phyloP scores from a whole-genome alignment of 1,140 invertebrate species.

The Formica selysi region DNA sequence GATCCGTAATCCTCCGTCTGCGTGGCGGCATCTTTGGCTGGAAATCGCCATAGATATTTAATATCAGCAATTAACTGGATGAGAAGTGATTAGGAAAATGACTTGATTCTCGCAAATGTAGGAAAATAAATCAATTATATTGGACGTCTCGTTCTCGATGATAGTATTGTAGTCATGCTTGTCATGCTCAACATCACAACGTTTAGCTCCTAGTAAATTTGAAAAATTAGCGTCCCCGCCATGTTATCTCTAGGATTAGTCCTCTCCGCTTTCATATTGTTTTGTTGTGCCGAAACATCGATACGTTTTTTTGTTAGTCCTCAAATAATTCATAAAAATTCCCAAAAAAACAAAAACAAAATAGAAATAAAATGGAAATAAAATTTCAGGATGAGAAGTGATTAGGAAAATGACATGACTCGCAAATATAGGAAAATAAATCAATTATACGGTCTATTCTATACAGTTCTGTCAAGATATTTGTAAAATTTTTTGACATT shows the following conservation, averaged over 20 bases:
- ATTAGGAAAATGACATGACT: not conserved
- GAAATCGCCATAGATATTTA: not conserved
- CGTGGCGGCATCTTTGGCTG: conserved; percentile 84
- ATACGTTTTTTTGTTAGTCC: no score
- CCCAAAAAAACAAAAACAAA: no score
- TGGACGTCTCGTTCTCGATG: no score
- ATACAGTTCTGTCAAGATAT: not conserved
- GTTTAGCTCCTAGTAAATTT: no score
- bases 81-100: not conserved
- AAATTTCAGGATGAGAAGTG: not conserved
- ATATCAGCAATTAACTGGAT: not conserved
- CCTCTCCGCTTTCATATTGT: no score
- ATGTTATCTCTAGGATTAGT: no score
- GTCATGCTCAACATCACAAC: no score
- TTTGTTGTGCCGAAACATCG: no score
- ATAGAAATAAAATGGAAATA: no score
- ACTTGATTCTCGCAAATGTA: not conserved
- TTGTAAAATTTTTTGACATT: not conserved
- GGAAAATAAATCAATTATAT: not conserved
- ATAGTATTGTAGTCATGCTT: no score
- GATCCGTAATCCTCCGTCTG: conserved; percentile 82
- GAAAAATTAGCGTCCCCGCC: no score
- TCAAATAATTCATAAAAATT: no score
- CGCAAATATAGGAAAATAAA: not conserved
- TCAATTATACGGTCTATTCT: not conserved